A percentile compares a stretch with the other conserved stretches of the same genome.
These are phyloP conservation scores for Pharmacophagus antenor DNA, from an alignment of 2,888 invertebrate species.

Conservation along the genomic window DNA sequence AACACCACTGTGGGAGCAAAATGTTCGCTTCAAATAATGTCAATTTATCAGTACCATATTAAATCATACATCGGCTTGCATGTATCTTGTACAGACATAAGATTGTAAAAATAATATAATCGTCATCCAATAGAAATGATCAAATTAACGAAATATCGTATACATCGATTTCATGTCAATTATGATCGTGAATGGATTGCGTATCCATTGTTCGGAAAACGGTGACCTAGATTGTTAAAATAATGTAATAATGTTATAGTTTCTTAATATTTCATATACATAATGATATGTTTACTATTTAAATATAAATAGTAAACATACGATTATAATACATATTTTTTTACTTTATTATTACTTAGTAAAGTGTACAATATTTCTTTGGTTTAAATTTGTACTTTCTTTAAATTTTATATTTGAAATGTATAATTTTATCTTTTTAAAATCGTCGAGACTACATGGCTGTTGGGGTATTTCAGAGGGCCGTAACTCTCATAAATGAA, in stretches of 20 bases:
- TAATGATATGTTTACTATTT: neutral
- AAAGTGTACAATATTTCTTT: too few species aligned
- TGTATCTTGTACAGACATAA: neutral
- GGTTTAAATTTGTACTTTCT: too few species aligned
- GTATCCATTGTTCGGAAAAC: slow-evolving; percentile 22
- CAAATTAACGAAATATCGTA: slow-evolving; percentile 19
- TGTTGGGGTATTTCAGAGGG: slow-evolving; percentile 70
- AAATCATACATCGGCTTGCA: too few species aligned
- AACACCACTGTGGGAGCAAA: too few species aligned
- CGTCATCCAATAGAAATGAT: slow-evolving; percentile 19
- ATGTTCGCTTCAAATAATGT: too few species aligned
- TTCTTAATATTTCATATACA: neutral
- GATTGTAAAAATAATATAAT: neutral
- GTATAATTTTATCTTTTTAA: slow-evolving; percentile 33
- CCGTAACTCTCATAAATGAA: slow-evolving; percentile 72
- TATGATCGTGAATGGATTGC: slow-evolving; percentile 21
- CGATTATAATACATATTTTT: too few species aligned
- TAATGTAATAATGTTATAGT: slow-evolving; percentile 30
- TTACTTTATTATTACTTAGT: too few species aligned
- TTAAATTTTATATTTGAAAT: too few species aligned
- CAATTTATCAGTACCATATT: too few species aligned
- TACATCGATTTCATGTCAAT: slow-evolving; percentile 21
- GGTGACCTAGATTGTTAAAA: slow-evolving; percentile 32
- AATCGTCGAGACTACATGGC: slow-evolving; percentile 53
- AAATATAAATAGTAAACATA: too few species aligned